Evolutionary conservation across 2,888 invertebrate species (phyloP).

Genomic region (Biston stratarius): DNA sequence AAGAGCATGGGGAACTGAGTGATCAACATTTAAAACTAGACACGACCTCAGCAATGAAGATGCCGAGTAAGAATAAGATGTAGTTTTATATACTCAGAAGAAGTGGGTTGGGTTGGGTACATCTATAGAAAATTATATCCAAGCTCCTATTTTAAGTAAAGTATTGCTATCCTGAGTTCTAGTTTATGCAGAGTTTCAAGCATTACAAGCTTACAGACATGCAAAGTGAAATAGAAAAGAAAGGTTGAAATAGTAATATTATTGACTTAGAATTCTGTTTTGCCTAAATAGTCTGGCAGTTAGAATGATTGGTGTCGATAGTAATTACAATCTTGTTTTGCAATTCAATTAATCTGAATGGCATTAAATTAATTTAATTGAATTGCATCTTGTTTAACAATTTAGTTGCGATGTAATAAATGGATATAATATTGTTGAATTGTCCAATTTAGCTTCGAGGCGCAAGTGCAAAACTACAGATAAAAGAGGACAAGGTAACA

Average conservation of each 20-base stretch:
- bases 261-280: background rate
- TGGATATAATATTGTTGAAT: slow-evolving; percentile 5
- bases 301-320: background rate
- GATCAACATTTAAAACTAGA: too few relatives aligned
- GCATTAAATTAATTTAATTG: slow-evolving; percentile 8
- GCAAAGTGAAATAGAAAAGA: background rate
- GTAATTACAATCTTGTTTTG: background rate
- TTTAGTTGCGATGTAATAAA: slow-evolving; percentile 5
- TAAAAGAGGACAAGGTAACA: slow-evolving; percentile 20
- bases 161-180: background rate
- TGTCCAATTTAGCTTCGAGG: background rate
- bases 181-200: background rate
- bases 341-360: slow-evolving; percentile 14
- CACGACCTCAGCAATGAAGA: too few relatives aligned
- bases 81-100: too few relatives aligned
- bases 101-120: too few relatives aligned
- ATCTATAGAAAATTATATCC: too few relatives aligned
- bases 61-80: too few relatives aligned
- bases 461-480: slow-evolving; percentile 2
- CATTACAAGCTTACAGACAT: background rate
- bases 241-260: background rate
- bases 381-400: slow-evolving; percentile 2
- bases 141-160: background rate
- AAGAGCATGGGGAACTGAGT: too few relatives aligned
- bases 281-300: background rate